Evolutionary conservation across 2,113 vertebrate genomes (phyloP), one percentile per base, ranked within the genome.

Genomic region (Nothoprocta pentlandii): DNA sequence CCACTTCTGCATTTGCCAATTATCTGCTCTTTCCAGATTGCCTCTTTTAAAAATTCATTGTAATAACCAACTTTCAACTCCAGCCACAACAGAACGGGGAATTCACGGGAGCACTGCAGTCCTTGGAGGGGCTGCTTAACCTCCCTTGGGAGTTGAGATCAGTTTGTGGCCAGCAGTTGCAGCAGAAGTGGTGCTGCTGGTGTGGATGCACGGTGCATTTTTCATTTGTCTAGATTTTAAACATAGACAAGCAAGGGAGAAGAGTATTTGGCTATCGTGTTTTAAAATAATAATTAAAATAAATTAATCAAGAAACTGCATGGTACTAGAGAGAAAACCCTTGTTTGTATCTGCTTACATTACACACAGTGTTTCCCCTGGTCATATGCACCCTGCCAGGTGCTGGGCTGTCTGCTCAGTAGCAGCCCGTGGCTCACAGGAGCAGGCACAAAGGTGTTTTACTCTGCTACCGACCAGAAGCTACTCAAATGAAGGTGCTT

Each of bases 171-270:
- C 58, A 36, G 17, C 70, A 36, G 41, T 74, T 30, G 49, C 82
- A 69, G 82, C 59, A 63, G 46, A 54, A 76, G 5, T 64, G 34
- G 63, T 11, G 26, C 41, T 36, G 80, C 34, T 64, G 62, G 83
- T 59, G 26, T 70, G 73, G 94, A 87, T 93, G 84, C 78, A 58
- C 78, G 69, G 70, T 2, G 76, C 32, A 62, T 80, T 94, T 95
- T 96, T 86, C 95, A 96, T 56, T 96, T 90, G 90, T 88, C 92
- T 86, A 88, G 92, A 92, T 95, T 95, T 95, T 32, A 63, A 74
- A 88, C 88, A 88, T 71, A 69, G 51, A 22, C 8, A 14, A 68
- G 58, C 16, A 49, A 92, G 53, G 42, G 51, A 79, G 39, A 61
- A 67, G 53, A 86, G 61, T 73, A 90, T 94, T 88, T 88, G 88